Evolutionary conservation across 2,888 invertebrate species (phyloP), one percentile per base, ranked within the genome.

Genomic region (Romanomermis culicivorax): DNA sequence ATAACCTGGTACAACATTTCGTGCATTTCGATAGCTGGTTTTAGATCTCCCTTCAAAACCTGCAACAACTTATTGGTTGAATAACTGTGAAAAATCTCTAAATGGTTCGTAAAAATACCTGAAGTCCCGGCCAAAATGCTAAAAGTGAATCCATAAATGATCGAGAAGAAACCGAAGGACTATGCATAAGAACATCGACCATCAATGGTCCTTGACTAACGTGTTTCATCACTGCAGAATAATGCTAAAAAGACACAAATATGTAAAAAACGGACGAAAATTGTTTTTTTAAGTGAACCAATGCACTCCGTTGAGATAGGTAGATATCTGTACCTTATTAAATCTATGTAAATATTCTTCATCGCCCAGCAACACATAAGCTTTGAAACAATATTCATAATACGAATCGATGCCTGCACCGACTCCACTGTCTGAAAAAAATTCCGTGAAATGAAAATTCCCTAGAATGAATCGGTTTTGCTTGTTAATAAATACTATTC

Each of bases 401-500:
- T 97, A 97, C 0, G 91, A 91, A 72, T 97, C 95, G 62, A 95
- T 91, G 27, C 95, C 95, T 17, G 95, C 95, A n/a, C 95, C 95
- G 4, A 97, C 87, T 1, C 95, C 91, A 1, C 89, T 85, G 70
- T 95, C 93, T 74, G 64, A 52, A 61, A 60, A 36, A 36, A 36
- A 36, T 11, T 7, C n/a, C n/a, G n/a, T n/a, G n/a, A n/a, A n/a
- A n/a, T n/a, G n/a, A n/a, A n/a, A n/a, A n/a, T n/a, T n/a, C n/a
- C n/a, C n/a, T n/a, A n/a, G n/a, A n/a, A n/a, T n/a, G n/a, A n/a
- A n/a, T n/a, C n/a, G n/a, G n/a, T n/a, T n/a, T n/a, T n/a, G n/a
- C n/a, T n/a, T n/a, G n/a, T n/a, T n/a, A n/a, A n/a, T n/a, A n/a
- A n/a, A n/a, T n/a, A n/a, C n/a, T n/a, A n/a, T n/a, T n/a, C n/a